These are phyloP conservation scores for Ectemnius cavifrons DNA, from an alignment of 2,888 invertebrate species.

Conservation along the genomic window DNA sequence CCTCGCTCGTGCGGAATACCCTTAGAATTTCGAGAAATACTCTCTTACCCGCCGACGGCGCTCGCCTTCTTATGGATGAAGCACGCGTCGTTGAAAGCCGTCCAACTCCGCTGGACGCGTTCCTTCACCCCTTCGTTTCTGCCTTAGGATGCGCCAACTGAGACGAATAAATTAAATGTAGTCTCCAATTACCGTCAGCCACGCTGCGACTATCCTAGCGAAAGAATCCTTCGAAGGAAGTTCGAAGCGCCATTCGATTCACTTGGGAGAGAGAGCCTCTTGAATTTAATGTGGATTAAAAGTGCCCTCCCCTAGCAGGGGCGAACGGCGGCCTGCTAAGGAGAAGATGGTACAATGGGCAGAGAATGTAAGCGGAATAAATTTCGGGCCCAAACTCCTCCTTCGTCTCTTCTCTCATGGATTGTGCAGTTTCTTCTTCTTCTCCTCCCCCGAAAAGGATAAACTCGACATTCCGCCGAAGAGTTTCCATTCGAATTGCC, in stretches of 20 bases:
- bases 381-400: neutral
- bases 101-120: conserved; percentile 17
- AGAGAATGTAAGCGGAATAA: too few species aligned
- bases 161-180: conserved; percentile 5
- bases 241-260: neutral
- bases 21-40: conserved; percentile 56
- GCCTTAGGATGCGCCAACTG: neutral
- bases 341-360: neutral
- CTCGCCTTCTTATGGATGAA: conserved; percentile 37
- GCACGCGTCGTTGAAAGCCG: conserved; percentile 26
- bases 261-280: neutral
- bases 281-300: conserved; percentile 5
- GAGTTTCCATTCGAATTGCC: neutral
- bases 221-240: conserved; percentile 1
- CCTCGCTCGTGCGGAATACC: conserved; percentile 51
- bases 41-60: conserved; percentile 29
- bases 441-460: neutral
- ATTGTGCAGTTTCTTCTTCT: neutral
- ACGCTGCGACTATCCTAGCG: neutral
- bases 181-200: conserved; percentile 6
- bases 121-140: neutral
- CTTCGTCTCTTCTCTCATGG: neutral
- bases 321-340: neutral
- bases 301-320: neutral
- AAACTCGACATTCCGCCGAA: neutral